Percentiles rank a stretch among this genome's conserved stretches.
Evolutionary conservation across 2,888 invertebrate genomes (phyloP).

Genomic region (Drosophila mulleri): DNA sequence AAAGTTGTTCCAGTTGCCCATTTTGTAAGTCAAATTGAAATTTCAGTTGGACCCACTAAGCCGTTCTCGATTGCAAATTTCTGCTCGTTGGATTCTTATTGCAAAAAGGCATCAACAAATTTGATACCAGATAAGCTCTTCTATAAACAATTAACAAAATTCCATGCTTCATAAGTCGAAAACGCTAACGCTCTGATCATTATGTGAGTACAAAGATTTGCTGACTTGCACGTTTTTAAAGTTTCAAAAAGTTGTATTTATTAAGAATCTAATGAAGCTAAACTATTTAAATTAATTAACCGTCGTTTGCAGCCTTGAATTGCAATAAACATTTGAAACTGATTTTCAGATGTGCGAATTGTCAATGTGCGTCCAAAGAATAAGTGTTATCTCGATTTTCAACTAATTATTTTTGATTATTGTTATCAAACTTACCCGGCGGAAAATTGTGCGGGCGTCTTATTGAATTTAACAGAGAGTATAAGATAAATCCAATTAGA

Average conservation of each 20-base stretch:
- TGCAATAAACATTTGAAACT: conserved; percentile 4
- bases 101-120: conserved; percentile 5
- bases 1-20: conserved; percentile 30
- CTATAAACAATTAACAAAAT: not conserved
- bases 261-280: conserved; percentile 16
- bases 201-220: not conserved
- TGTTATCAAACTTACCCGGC: conserved; percentile 71
- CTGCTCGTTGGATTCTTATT: not conserved
- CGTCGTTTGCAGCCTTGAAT: conserved; percentile 9
- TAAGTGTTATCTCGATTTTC: not conserved
- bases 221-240: conserved; percentile 4
- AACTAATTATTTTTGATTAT: not conserved
- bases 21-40: not conserved
- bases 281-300: conserved; percentile 33
- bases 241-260: not conserved
- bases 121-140: not conserved
- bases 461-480: conserved; percentile 67
- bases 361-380: not conserved
- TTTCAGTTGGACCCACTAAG: not conserved
- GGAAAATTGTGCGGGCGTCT: conserved; percentile 81
- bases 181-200: too few species aligned
- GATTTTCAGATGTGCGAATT: conserved; percentile 2
- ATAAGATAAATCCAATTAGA: conserved; percentile 66
- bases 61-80: conserved; percentile 15
- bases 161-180: not conserved